Percentiles rank a stretch among this genome's conserved stretches.
These are phyloP conservation scores for Sepiola atlantica DNA, from an alignment of 2,888 invertebrate genomes.

Conservation along the genomic window DNA sequence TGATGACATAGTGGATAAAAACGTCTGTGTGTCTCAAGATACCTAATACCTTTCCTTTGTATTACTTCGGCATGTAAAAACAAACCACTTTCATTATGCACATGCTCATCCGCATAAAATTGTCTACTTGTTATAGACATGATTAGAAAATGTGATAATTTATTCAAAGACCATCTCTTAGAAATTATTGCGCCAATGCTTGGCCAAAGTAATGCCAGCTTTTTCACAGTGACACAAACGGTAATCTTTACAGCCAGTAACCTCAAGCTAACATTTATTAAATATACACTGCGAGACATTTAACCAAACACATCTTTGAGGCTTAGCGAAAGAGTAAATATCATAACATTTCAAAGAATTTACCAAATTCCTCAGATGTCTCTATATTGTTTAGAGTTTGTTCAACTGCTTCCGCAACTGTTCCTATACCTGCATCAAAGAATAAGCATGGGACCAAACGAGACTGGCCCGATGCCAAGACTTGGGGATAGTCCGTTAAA, in stretches of 20 bases:
- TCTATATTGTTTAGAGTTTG: background rate
- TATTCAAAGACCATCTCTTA: background rate
- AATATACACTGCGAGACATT: background rate
- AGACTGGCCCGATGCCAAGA: background rate
- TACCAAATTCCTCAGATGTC: slow-evolving; percentile 20
- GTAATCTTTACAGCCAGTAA: background rate
- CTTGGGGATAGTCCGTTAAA: background rate
- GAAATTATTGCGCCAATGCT: background rate
- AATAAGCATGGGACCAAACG: background rate
- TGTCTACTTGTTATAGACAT: background rate
- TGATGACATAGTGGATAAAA: too few relatives aligned
- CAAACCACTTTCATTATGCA: background rate
- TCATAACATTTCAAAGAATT: slow-evolving; percentile 3
- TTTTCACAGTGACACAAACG: background rate
- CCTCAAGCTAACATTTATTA: background rate
- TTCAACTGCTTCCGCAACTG: background rate
- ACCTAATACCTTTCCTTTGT: too few relatives aligned
- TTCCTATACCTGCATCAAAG: background rate
- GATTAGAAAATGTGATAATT: background rate
- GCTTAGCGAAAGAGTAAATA: background rate
- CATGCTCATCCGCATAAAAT: background rate
- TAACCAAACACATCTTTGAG: background rate
- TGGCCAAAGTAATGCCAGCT: background rate
- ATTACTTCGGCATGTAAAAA: too few relatives aligned
- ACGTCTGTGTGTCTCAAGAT: too few relatives aligned